Base-by-base conservation (phyloP, 2,113 vertebrate species). In the Nanger granti region DNA sequence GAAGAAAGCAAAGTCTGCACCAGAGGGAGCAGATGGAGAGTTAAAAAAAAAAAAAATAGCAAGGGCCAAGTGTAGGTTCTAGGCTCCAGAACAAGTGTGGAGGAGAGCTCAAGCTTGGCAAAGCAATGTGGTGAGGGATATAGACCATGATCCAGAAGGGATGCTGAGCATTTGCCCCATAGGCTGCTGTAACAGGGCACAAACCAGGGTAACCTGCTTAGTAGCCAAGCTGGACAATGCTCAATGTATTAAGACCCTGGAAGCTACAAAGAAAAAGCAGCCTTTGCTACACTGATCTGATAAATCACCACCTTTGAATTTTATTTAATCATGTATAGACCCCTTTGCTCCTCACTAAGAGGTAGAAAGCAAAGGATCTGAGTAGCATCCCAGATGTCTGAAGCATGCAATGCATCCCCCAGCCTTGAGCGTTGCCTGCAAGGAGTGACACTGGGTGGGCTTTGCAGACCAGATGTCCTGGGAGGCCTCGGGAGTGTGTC, bases 361-460 rank as follows among this genome's bases (percentile, higher is more conserved):
- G 31, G 76, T 93, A 49, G 86, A 96, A 96, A 44, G 52, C 76
- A 89, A 89, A 94, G 31, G 89, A 89, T 87, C 80, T 95, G 69
- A 97, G 96, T 97, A 94, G 92, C 91, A 96, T 94, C 93, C 93
- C 94, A 98, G 93, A 95, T 97, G 82, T 97, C 88, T 93, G 54
- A 97, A 85, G 95, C 92, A 96, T 41, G 64, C 13, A 22, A 31
- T 28, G 80, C 88, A 97, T 97, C 86, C 85, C 52, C 62, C 31
- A 60, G 54, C 41, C 79, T 88, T 96, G 80, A 87, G 31, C 41
- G 37, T 55, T 97, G 47, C 76, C 90, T 79, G 34, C 85, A 96
- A 96, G 59, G 41, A 55, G 76, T 15, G 15, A 83, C 54, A 22
- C 62, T 94, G 96, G 90, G 85, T 97, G 94, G 95, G 89, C 88